phyloP scores from a whole-genome alignment of 2,888 invertebrate genomes.

The Elmis aenea region DNA sequence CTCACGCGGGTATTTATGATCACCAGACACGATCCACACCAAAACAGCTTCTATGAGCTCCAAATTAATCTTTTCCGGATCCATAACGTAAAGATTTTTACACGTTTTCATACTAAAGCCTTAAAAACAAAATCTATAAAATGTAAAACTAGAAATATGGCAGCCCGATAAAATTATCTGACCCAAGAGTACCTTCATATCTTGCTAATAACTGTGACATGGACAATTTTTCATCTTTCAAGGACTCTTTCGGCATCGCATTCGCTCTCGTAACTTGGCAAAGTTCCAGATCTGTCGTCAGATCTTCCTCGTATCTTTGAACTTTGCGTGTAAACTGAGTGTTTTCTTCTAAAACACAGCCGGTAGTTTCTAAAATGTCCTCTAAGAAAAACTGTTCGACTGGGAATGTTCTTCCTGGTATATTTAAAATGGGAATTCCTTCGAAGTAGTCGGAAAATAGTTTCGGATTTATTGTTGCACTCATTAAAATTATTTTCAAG shows the following conservation, averaged over 20 bases:
- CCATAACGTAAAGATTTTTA: constrained; percentile 72
- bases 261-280: constrained; percentile 56
- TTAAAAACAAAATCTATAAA: constrained; percentile 19
- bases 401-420: constrained; percentile 80
- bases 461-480: constrained; percentile 83
- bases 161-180: neutral
- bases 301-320: constrained; percentile 53
- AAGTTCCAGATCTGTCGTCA: constrained; percentile 62
- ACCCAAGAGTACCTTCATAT: constrained; percentile 57
- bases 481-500: constrained; percentile 85
- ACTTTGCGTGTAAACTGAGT: constrained; percentile 61
- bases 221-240: constrained; percentile 67
- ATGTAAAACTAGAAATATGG: neutral
- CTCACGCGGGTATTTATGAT: constrained; percentile 61
- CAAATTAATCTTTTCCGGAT: constrained; percentile 70
- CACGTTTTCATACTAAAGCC: constrained; percentile 59
- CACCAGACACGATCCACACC: constrained; percentile 64
- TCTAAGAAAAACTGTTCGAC: constrained; percentile 78
- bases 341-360: constrained; percentile 59
- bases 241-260: constrained; percentile 53
- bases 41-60: constrained; percentile 70
- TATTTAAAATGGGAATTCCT: constrained; percentile 71
- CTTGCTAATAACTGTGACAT: constrained; percentile 62
- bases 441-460: constrained; percentile 82
- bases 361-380: constrained; percentile 66